Conservation (phyloP, 1,140 invertebrate species). For the Holcopasites calliopsidis region DNA sequence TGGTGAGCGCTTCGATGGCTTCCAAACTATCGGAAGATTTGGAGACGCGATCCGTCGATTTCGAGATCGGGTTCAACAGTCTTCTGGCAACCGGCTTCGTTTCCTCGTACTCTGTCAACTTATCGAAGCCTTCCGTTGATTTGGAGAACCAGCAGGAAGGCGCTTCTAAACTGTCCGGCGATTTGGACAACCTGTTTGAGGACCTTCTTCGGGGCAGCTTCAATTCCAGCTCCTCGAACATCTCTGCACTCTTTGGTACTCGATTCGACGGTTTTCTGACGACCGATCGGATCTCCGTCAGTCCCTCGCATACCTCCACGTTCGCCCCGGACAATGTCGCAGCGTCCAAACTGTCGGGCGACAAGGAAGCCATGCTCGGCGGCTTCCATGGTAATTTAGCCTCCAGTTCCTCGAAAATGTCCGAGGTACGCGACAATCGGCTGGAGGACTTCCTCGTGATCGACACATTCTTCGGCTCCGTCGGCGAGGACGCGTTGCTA, state of each 20-base stretch:
- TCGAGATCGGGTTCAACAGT: conserved; percentile 62
- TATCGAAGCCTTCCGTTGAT: conserved; percentile 71
- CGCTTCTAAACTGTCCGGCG: conserved; percentile 73
- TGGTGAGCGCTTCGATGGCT: conserved; percentile 62
- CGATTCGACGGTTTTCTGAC: conserved; percentile 61
- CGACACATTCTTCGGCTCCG: conserved; percentile 41
- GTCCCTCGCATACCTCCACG: conserved; percentile 36
- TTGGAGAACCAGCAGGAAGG: conserved; percentile 67
- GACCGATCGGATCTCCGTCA: conserved; percentile 39
- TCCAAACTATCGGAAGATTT: conserved; percentile 75
- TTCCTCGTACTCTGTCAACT: conserved; percentile 63
- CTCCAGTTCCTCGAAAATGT: conserved; percentile 68
- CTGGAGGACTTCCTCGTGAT: conserved; percentile 74
- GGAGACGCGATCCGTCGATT: conserved; percentile 68
- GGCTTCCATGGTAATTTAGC: conserved; percentile 63
- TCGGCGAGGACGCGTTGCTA: conserved; percentile 54
- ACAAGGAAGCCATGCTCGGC: conserved; percentile 68
- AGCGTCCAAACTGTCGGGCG: conserved; percentile 73
- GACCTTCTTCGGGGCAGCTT: conserved; percentile 66
- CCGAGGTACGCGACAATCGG: conserved; percentile 70
- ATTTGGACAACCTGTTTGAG: conserved; percentile 67
- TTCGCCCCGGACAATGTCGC: conserved; percentile 50
- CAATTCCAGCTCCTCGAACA: conserved; percentile 65
- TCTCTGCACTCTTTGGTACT: conserved; percentile 65
- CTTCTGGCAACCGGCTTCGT: conserved; percentile 62